phyloP scores from a whole-genome alignment of 2,113 vertebrate species.

The Gopherus flavomarginatus region DNA sequence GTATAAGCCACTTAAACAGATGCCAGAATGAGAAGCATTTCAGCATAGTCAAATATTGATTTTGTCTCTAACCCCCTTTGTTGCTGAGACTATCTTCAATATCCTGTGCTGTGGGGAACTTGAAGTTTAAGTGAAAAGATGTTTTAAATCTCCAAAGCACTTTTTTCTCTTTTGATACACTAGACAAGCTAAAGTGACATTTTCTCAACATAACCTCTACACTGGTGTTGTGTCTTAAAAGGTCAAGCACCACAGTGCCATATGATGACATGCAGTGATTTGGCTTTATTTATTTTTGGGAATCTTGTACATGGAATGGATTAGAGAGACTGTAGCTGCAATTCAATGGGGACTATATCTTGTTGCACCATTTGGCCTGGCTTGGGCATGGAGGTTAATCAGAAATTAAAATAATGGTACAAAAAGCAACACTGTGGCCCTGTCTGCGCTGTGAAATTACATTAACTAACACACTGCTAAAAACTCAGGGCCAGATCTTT shows the following conservation, averaged over 20 bases:
- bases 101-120: not conserved
- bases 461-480: not conserved
- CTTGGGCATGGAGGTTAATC: not conserved
- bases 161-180: not conserved
- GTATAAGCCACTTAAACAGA: constrained; percentile 58
- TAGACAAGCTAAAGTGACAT: not conserved
- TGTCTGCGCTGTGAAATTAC: not conserved
- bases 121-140: constrained; percentile 55
- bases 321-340: not conserved
- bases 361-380: not conserved
- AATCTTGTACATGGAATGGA: not conserved
- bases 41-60: constrained; percentile 56
- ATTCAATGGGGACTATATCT: not conserved
- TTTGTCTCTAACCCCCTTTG: constrained; percentile 9
- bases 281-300: not conserved
- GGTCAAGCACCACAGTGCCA: not conserved
- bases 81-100: constrained; percentile 57
- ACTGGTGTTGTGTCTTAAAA: not conserved
- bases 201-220: not conserved
- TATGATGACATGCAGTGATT: not conserved
- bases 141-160: not conserved
- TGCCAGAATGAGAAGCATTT: constrained; percentile 48
- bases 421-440: not conserved
- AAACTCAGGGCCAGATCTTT: not conserved
- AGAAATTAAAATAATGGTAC: not conserved